Conservation (phyloP, 2,888 invertebrate species). For the Liopterus haemorrhoidalis region DNA sequence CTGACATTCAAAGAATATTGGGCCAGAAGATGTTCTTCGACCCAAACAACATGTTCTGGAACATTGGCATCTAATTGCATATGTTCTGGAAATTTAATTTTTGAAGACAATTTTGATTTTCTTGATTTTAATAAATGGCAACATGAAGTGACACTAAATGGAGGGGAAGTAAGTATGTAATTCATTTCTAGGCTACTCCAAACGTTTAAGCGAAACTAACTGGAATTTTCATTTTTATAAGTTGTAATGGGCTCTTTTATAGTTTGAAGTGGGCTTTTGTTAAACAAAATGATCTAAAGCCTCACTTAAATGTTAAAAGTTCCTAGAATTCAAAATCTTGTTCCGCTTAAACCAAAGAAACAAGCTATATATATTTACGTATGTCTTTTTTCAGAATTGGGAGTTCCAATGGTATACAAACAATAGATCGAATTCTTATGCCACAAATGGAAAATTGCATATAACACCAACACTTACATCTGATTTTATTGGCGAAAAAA, state of each 20-base stretch:
- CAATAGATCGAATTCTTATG: constrained; percentile 61
- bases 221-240: too few species aligned
- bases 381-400: constrained; percentile 52
- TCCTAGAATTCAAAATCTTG: too few species aligned
- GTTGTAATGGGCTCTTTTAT: too few species aligned
- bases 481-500: constrained; percentile 51
- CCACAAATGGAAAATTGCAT: constrained; percentile 52
- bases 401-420: constrained; percentile 67
- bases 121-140: constrained; percentile 58
- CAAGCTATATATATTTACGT: not conserved
- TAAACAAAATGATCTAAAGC: too few species aligned
- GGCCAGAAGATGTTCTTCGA: too few species aligned
- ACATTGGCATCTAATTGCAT: constrained; percentile 30
- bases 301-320: too few species aligned
- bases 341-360: too few species aligned
- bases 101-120: constrained; percentile 55
- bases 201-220: too few species aligned
- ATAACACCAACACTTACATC: constrained; percentile 57
- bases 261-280: too few species aligned
- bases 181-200: too few species aligned
- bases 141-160: constrained; percentile 59
- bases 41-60: constrained; percentile 19
- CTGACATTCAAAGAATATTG: too few species aligned
- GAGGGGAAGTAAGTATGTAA: constrained; percentile 58
- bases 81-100: constrained; percentile 56